Base-by-base conservation (phyloP, 2,888 invertebrate species). In the Byasa hedistus region DNA sequence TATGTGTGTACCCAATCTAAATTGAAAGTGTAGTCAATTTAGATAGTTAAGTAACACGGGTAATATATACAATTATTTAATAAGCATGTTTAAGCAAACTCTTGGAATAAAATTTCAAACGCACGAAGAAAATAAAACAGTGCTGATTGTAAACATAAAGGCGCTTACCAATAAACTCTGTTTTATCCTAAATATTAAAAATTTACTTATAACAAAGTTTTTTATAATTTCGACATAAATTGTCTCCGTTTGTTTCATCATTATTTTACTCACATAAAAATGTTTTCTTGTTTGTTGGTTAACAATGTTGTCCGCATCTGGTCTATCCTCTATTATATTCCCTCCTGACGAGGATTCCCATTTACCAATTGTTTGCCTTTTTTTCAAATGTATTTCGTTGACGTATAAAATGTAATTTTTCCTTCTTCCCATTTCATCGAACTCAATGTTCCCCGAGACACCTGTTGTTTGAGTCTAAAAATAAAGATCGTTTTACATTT, bases 381-480 rank as follows among this genome's bases (percentile, higher is more conserved):
- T 73, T 12, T 77, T 77, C 15, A 82, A 69, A 61, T 83, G 76
- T 64, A 89, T 86, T 71, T 96, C 92, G 75, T 96, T 95, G 57
- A 96, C 92, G 75, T 95, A 94, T 32, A 96, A 85, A 39, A 92
- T 92, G 75, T 96, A 95, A 76, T 95, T 94, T 0, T 93, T 92
- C 69, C 96, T 89, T 74, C 93, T 93, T 1, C 96, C 96, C 73
- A 91, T 89, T 68, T 93, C 89, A 80, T 96, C 94, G 77, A 96
- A 95, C 75, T 93, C 92, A 66, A 96, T 94, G 44, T 92, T 87
- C 1, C 96, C 96, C 0, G 95, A 94, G 7, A 95, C 84, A 3
- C 96, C 96, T 48, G 89, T 84, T 75, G 94, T 93, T 76, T 92
- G 92, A 44, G 94, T 93, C 96, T 96, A 80, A 10, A 73, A 52